A percentile compares a stretch with the other conserved stretches of the same genome.
Conservation (phyloP, 2,888 invertebrate genomes). For the Dolichomitus sp. region DNA sequence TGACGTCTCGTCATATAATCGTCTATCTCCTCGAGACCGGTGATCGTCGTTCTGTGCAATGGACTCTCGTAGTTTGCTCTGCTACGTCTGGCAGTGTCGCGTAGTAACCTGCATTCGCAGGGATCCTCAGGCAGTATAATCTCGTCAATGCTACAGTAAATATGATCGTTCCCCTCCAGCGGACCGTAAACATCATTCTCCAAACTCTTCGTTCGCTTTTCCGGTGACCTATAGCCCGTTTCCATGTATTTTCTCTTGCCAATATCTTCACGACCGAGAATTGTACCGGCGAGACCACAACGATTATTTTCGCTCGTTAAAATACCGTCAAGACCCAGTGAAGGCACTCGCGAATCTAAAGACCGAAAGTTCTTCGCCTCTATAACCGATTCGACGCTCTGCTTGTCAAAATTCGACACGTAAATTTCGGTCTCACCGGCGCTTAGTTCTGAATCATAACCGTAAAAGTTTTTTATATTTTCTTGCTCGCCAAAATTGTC, state of each 20-base stretch:
- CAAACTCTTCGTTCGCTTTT: conserved; percentile 73
- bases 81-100: conserved; percentile 26
- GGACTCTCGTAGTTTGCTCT: conserved; percentile 39
- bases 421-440: conserved; percentile 88
- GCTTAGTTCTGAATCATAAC: conserved; percentile 88
- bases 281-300: background rate
- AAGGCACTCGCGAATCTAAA: conserved; percentile 30
- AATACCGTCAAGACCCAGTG: conserved; percentile 67
- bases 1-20: conserved; percentile 59
- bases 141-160: conserved; percentile 89
- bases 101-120: conserved; percentile 43
- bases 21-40: conserved; percentile 21
- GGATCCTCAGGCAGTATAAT: conserved; percentile 80
- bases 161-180: conserved; percentile 77
- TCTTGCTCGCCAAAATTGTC: conserved; percentile 21
- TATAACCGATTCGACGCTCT: conserved; percentile 67
- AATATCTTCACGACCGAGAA: conserved; percentile 72
- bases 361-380: conserved; percentile 31
- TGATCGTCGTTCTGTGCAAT: conserved; percentile 32
- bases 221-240: conserved; percentile 70
- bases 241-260: conserved; percentile 77
- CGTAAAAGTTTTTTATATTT: conserved; percentile 82
- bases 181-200: conserved; percentile 71
- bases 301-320: conserved; percentile 71
- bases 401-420: conserved; percentile 84